Percentiles rank a stretch among this genome's conserved stretches.
Evolutionary conservation across 2,113 vertebrate genomes (phyloP).

Genomic region (Agapornis roseicollis): DNA sequence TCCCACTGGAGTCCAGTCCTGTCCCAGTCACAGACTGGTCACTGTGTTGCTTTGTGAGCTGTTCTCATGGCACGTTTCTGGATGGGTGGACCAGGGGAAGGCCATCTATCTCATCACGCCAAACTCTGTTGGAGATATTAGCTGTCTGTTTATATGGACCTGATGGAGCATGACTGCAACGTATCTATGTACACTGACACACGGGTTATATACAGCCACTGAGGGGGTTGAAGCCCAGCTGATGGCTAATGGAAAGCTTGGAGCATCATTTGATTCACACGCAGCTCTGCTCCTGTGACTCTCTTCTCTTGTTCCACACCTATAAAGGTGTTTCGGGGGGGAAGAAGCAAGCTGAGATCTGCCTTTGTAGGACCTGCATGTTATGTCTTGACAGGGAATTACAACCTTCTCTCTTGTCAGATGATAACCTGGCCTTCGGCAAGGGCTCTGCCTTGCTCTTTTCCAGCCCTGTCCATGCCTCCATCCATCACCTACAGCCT

Average conservation of each 20-base stretch:
- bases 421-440: not conserved
- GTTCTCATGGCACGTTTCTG: not conserved
- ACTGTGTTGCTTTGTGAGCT: not conserved
- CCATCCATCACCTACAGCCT: not conserved
- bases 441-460: not conserved
- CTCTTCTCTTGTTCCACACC: not conserved
- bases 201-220: not conserved
- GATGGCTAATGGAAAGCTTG: not conserved
- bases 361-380: not conserved
- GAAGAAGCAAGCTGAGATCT: not conserved
- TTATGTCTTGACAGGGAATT: not conserved
- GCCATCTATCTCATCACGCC: not conserved
- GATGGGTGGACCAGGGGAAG: not conserved
- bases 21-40: not conserved
- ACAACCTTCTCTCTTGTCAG: not conserved
- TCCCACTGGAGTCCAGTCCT: not conserved
- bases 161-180: slow-evolving; percentile 35
- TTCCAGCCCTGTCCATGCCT: not conserved
- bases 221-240: slow-evolving; percentile 16
- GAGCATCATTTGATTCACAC: not conserved
- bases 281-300: not conserved
- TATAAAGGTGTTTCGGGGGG: not conserved
- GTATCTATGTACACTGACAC: slow-evolving; percentile 25
- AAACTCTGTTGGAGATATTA: slow-evolving; percentile 20
- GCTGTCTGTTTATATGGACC: slow-evolving; percentile 44